Evolutionary conservation across 2,888 invertebrate genomes (phyloP), one percentile per base, ranked within the genome.

Genomic region (Pandemis cinnamomeana): DNA sequence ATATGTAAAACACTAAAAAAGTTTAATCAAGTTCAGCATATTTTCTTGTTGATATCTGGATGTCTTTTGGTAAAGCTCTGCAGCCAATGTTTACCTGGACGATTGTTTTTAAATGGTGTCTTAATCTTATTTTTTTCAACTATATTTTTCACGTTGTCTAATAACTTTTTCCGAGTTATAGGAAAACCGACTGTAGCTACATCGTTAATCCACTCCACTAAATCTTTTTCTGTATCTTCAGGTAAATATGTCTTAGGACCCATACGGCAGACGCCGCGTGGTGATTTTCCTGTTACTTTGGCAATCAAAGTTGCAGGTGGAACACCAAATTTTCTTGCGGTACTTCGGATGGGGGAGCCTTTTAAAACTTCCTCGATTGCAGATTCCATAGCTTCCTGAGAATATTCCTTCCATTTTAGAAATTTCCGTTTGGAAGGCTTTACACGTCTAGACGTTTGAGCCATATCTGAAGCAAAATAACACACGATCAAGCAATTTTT

Each of bases 241-340:
- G 62, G 20, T 10, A 62, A 62, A 62, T 62, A 20, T 7, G 62
- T 44, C 44, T 62, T 62, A n/a, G 62, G 62, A 5, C 62, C 62
- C 62, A 44, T 62, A 5, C 62, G 62, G 27, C 62, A 62, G 5
- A 27, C 10, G 42, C 13, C 27, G 27, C 53, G 53, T 7, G 53
- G 53, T 53, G 53, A n/a, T n/a, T 53, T 15, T 15, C 53, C 53
- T n/a, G 5, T 53, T 7, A 53, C 53, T 53, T 53, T 53, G 2
- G n/a, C n/a, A 53, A n/a, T 0, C 15, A 53, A 15, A 7, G 53
- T 53, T 13, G 6, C 53, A 5, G n/a, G 13, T 2, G 53, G 53
- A 15, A 53, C n/a, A 53, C 53, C 53, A 53, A n/a, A 53, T 6
- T 53, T 53, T n/a, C n/a, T 53, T 53, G 53, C 53, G 0, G 53